Conservation (phyloP, 2,888 invertebrate species). For the Zygothrica quintamaculata region DNA sequence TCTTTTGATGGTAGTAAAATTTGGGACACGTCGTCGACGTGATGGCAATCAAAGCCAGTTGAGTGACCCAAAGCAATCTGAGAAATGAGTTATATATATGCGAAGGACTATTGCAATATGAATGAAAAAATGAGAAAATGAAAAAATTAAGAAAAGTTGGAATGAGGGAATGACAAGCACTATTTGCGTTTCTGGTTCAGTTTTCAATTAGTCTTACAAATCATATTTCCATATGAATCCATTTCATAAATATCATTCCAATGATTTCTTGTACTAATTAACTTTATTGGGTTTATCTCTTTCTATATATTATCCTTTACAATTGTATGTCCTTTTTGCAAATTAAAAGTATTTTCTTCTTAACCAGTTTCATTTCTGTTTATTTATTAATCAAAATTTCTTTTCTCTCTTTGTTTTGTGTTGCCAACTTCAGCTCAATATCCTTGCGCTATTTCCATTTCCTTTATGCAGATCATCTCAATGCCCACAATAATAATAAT, state of each 20-base stretch:
- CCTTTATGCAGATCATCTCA: constrained; percentile 27
- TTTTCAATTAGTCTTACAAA: no score
- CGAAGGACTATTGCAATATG: neutral
- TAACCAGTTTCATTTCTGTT: constrained; percentile 26
- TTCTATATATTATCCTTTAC: neutral
- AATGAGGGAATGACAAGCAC: no score
- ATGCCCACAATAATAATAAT: constrained; percentile 36
- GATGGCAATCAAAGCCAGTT: constrained; percentile 17
- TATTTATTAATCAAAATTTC: constrained; percentile 38
- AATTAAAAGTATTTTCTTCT: constrained; percentile 2
- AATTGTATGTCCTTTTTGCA: neutral
- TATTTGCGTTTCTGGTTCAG: no score
- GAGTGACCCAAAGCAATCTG: constrained; percentile 8
- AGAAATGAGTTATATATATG: constrained; percentile 10
- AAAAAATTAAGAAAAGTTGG: no score
- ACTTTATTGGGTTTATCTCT: neutral
- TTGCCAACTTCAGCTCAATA: constrained; percentile 34
- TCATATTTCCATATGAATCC: no score
- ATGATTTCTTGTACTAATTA: no score
- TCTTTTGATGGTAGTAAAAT: constrained; percentile 47
- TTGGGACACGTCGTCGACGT: constrained; percentile 15
- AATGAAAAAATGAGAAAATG: no score
- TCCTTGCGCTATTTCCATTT: constrained; percentile 1
- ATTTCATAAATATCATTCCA: no score
- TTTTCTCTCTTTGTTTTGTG: neutral